These are phyloP conservation scores for Rhadina sibilatrix DNA, from an alignment of 2,113 vertebrate genomes.

Conservation along the genomic window DNA sequence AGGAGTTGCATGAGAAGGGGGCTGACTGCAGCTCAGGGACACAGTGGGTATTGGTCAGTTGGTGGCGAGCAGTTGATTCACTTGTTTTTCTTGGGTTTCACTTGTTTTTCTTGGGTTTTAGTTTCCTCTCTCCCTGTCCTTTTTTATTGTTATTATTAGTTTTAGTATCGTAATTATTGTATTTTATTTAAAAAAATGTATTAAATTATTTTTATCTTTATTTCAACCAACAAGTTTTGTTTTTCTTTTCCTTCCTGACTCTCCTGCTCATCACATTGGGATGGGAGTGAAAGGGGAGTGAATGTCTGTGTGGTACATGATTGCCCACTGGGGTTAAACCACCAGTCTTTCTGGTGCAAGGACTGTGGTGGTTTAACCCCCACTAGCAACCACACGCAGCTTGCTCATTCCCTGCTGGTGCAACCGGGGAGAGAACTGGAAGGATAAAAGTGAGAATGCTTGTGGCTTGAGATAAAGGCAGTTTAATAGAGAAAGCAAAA, in stretches of 20 bases:
- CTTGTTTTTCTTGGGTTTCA: neutral
- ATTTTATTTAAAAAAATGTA: too few relatives aligned
- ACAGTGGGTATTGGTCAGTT: rapidly evolving
- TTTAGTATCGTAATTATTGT: neutral
- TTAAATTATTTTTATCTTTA: neutral
- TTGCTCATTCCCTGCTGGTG: neutral
- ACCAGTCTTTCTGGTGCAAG: neutral
- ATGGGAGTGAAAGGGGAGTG: neutral
- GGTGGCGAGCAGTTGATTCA: neutral
- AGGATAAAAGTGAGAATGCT: neutral
- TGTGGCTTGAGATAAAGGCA: neutral
- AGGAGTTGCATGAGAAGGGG: neutral
- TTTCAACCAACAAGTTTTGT: neutral
- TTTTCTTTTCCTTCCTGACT: neutral
- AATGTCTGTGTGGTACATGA: neutral
- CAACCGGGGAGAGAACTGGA: neutral
- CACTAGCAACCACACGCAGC: rapidly evolving
- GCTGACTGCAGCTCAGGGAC: neutral
- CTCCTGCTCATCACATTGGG: neutral
- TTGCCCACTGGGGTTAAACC: neutral
- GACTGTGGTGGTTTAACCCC: neutral
- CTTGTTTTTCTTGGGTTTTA: neutral
- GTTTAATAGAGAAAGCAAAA: neutral
- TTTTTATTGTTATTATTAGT: neutral
- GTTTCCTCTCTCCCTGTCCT: neutral